These are phyloP conservation scores for Celastrina argiolus DNA, from an alignment of 2,888 invertebrate species.

Conservation along the genomic window DNA sequence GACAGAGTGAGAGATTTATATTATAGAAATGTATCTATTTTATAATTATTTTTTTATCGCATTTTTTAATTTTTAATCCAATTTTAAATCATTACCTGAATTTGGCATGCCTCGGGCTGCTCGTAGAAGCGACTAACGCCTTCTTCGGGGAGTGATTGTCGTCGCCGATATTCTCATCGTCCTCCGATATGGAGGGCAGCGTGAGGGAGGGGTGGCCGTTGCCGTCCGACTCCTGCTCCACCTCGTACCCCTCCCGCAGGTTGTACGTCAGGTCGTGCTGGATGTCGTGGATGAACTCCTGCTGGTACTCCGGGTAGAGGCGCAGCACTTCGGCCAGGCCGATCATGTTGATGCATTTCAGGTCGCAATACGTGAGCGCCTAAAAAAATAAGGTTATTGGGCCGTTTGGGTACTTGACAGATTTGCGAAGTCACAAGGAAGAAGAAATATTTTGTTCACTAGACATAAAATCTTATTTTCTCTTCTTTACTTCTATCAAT, in stretches of 20 bases:
- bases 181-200: constrained; percentile 95
- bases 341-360: constrained; percentile 94
- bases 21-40: too few relatives aligned
- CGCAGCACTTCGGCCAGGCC: constrained; percentile 93
- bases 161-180: constrained; percentile 93
- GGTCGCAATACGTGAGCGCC: constrained; percentile 96
- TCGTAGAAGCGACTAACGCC: constrained; percentile 74
- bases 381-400: too few relatives aligned
- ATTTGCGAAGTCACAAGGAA: too few relatives aligned
- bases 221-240: constrained; percentile 87
- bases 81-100: constrained; percentile 52
- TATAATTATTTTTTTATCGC: too few relatives aligned
- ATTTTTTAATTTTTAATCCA: too few relatives aligned
- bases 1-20: too few relatives aligned
- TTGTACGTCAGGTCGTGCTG: constrained; percentile 97
- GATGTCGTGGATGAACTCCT: constrained; percentile 95
- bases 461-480: too few relatives aligned
- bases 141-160: constrained; percentile 82
- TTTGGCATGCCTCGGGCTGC: constrained; percentile 83
- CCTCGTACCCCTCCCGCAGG: constrained; percentile 94
- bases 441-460: too few relatives aligned
- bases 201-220: constrained; percentile 89
- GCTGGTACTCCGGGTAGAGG: constrained; percentile 95
- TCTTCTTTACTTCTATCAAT: too few relatives aligned
- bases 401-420: too few relatives aligned